phyloP scores from a whole-genome alignment of 2,888 invertebrate genomes.

The Tenthredo livida region DNA sequence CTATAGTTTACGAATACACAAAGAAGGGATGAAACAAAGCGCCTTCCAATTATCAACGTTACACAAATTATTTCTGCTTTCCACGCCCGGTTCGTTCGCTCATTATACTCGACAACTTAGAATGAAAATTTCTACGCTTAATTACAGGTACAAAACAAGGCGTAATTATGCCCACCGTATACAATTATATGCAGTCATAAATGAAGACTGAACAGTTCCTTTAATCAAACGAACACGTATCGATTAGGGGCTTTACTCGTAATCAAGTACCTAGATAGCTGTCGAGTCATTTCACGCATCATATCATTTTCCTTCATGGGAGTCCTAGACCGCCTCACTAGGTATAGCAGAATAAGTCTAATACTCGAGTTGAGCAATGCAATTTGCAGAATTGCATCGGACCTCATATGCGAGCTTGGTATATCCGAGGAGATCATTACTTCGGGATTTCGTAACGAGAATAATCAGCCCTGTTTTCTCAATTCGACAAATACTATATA shows the following conservation, averaged over 20 bases:
- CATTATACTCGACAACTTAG: not conserved
- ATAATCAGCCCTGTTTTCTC: slow-evolving; percentile 3
- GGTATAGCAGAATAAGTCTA: not conserved
- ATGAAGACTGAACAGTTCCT: not conserved
- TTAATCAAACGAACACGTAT: not conserved
- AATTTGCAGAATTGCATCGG: slow-evolving; percentile 43
- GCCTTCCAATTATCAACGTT: not conserved
- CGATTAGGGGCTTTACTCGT: not conserved
- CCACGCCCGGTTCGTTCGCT: not conserved
- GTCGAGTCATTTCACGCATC: slow-evolving; percentile 26
- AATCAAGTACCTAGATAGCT: not conserved
- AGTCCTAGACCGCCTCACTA: not conserved
- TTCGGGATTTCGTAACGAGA: slow-evolving; percentile 21
- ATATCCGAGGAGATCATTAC: slow-evolving; percentile 3
- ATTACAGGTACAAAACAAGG: not conserved
- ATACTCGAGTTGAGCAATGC: slow-evolving; percentile 20
- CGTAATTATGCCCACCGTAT: not conserved
- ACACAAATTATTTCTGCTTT: not conserved
- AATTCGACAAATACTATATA: not conserved
- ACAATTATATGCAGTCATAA: not conserved
- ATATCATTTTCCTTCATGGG: not conserved
- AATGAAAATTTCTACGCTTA: not conserved
- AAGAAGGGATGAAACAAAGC: slow-evolving; percentile 18
- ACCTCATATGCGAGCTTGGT: not conserved
- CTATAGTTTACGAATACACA: too few relatives aligned